Evolutionary conservation across 1,140 invertebrate species (phyloP), one percentile per base, ranked within the genome.

Genomic region (Drosophila athabasca): DNA sequence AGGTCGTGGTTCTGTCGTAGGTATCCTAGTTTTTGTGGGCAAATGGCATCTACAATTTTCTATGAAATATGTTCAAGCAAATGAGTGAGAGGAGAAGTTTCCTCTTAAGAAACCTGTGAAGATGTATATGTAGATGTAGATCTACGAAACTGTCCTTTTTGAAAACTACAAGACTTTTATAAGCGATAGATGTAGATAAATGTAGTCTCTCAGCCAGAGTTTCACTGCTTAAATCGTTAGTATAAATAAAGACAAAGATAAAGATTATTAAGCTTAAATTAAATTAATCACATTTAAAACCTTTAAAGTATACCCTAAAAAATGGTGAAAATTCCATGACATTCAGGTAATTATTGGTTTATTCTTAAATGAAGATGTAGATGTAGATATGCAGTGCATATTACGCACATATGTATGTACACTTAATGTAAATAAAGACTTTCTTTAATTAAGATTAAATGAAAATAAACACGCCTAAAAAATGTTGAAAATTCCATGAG

Each of bases 41-140:
- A 69, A 67, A 26, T 49, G 64, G 45, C 45, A 69, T 68, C 52
- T 50, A 19, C 52, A 57, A 69, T 69, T 69, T 58, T 64, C 65
- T 26, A 69, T 58, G 67, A 29, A 44, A 58, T 69, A 69, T 50
- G 65, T 17, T 13, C 49, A 15, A 58, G 44, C 35, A 15, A 43
- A 45, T 39, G 39, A 39, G 35, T 39, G 13, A 2, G 9, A 39
- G 35, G 11, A 3, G 11, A 39, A 39, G 35, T 11, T 2, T 13
- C 11, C 11, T 3, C 7, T 3, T 2, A 8, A 31, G 31, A 31
- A 26, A 15, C 15, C 41, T 45, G 22, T 26, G n/a, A 8, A 19
- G 5, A 24, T 54, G 15, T 41, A 41, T 6, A 39, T 41, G 7
- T n/a, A 11, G 24, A 13, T 54, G 8, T 53, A 22, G 26, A 39